Evolutionary conservation across 2,797 vertebrate genomes (phyloP).

Genomic region (Odontamblyopus rebecca): DNA sequence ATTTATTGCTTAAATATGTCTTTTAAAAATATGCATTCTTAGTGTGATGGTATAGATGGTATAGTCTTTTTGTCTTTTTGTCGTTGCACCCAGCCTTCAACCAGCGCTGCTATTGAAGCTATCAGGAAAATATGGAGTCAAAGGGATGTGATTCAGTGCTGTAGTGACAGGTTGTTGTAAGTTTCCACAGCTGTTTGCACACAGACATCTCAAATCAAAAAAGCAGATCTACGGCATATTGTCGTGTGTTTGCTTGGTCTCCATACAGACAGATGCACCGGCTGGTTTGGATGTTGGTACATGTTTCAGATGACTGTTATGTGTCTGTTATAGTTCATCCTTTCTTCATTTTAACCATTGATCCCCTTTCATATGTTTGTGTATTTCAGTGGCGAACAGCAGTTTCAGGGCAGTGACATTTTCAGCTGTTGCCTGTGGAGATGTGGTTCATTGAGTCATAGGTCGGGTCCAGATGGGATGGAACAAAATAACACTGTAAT

Average conservation of each 20-base stretch:
- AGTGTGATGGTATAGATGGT: too few species aligned
- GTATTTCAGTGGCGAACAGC: slow-evolving; percentile 11
- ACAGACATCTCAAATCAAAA: neutral
- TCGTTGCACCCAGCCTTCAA: too few species aligned
- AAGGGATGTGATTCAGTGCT: neutral
- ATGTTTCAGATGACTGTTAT: slow-evolving; percentile 42
- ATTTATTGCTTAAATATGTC: too few species aligned
- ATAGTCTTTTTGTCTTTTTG: too few species aligned
- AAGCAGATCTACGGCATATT: neutral
- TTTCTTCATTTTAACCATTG: slow-evolving; percentile 16
- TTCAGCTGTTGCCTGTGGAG: slow-evolving; percentile 10
- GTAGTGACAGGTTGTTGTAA: too few species aligned
- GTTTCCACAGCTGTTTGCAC: neutral
- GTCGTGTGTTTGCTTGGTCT: neutral
- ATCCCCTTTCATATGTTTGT: neutral
- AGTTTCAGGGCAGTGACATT: slow-evolving; percentile 32
- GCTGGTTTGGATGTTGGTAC: slow-evolving; percentile 1
- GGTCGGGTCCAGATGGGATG: slow-evolving; percentile 38
- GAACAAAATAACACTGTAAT: slow-evolving; percentile 30
- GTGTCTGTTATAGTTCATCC: slow-evolving; percentile 31
- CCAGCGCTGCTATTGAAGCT: neutral
- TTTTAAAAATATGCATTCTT: too few species aligned
- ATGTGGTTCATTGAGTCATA: slow-evolving; percentile 56
- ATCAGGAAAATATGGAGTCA: neutral
- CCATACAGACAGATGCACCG: neutral